Conservation (phyloP, 2,888 invertebrate species). For the Campaea margaritaria region DNA sequence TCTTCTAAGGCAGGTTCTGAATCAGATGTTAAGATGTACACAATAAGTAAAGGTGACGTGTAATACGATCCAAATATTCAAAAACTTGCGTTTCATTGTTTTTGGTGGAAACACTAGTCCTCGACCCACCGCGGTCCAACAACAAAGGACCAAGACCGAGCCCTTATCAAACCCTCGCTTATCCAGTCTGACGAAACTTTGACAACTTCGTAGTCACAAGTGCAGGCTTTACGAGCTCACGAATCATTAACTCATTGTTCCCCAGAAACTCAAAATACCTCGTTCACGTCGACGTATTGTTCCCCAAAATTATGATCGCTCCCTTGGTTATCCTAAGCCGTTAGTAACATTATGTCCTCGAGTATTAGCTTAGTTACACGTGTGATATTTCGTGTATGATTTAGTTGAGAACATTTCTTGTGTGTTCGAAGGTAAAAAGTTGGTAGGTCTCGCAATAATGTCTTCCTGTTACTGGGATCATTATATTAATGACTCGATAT, state of each 20-base stretch:
- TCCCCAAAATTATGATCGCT: constrained; percentile 75
- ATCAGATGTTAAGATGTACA: background rate
- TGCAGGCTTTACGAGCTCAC: constrained; percentile 68
- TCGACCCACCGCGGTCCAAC: constrained; percentile 4
- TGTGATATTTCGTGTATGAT: constrained; percentile 52
- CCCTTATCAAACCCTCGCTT: constrained; percentile 63
- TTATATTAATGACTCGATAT: constrained; percentile 43
- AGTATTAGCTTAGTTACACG: constrained; percentile 63
- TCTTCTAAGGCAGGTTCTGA: background rate
- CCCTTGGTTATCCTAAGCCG: constrained; percentile 70
- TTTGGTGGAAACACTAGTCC: constrained; percentile 25
- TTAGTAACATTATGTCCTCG: constrained; percentile 74
- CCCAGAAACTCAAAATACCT: constrained; percentile 66
- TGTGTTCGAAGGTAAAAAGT: constrained; percentile 32
- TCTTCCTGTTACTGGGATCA: constrained; percentile 32
- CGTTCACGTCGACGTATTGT: constrained; percentile 72
- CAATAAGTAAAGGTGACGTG: constrained; percentile 7
- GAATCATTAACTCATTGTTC: constrained; percentile 80
- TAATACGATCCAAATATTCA: constrained; percentile 6
- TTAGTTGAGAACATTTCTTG: constrained; percentile 43
- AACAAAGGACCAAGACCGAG: constrained; percentile 43
- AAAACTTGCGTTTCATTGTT: constrained; percentile 37
- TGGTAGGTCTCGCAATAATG: constrained; percentile 30
- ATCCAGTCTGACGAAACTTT: constrained; percentile 61
- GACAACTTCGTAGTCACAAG: constrained; percentile 65